A percentile compares a stretch with the other conserved stretches of the same genome.
Conservation (phyloP, 2,113 vertebrate genomes). For the Cyprinodon variegatus region DNA sequence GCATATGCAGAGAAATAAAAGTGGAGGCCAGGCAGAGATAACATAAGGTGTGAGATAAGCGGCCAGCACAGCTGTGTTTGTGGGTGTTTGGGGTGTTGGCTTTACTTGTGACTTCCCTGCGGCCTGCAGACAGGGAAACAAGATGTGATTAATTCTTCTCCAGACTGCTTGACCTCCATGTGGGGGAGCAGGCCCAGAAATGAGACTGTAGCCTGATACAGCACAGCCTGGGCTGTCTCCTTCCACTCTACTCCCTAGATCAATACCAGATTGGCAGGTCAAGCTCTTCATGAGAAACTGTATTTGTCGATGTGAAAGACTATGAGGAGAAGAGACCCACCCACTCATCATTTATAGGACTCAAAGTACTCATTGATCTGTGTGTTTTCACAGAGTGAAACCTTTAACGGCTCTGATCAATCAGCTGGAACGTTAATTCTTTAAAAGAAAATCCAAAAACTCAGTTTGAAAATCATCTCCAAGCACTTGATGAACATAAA, state of each 20-base stretch:
- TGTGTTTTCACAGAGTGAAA: constrained; percentile 72
- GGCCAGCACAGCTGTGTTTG: constrained; percentile 26
- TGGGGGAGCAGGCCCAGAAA: constrained; percentile 50
- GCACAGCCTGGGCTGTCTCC: constrained; percentile 36
- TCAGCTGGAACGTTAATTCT: constrained; percentile 60
- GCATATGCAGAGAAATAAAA: constrained; percentile 31
- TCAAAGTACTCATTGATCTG: constrained; percentile 68
- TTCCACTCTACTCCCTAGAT: constrained; percentile 53
- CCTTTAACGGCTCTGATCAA: constrained; percentile 52
- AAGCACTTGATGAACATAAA: constrained; percentile 1
- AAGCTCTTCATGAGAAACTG: constrained; percentile 51
- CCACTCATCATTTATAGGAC: constrained; percentile 45
- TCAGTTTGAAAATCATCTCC: constrained; percentile 43
- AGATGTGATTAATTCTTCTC: constrained; percentile 78
- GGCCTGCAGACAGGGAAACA: constrained; percentile 68
- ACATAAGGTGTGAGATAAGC: constrained; percentile 55
- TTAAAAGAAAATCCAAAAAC: constrained; percentile 44
- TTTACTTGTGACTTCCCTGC: constrained; percentile 53
- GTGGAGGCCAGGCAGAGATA: constrained; percentile 39
- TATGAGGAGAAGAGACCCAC: constrained; percentile 10
- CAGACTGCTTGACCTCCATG: constrained; percentile 64
- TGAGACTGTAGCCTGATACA: constrained; percentile 39
- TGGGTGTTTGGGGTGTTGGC: constrained; percentile 55
- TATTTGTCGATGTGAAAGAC: constrained; percentile 48
- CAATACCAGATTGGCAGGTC: constrained; percentile 70